Conservation (phyloP, 2,113 vertebrate species). For the Sisor rabdophorus region DNA sequence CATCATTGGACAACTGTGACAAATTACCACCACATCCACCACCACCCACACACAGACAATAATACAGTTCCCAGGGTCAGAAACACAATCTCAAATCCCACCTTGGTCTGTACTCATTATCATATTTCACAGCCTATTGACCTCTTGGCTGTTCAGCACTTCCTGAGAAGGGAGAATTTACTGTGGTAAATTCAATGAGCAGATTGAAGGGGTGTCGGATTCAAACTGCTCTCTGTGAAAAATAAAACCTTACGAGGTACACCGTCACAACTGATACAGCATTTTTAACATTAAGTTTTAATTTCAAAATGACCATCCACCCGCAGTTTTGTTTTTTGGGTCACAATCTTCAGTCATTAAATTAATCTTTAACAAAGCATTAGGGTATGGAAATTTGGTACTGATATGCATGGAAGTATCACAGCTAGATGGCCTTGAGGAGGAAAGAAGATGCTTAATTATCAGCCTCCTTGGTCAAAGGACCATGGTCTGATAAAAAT, state of each 20-base stretch:
- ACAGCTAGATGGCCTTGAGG: conserved; percentile 14
- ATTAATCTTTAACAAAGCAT: neutral
- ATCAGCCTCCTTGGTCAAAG: conserved; percentile 21
- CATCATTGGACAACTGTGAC: conserved; percentile 8
- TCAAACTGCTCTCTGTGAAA: neutral
- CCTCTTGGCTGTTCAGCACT: conserved; percentile 33
- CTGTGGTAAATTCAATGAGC: conserved; percentile 12
- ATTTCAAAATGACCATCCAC: neutral
- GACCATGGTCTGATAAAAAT: conserved; percentile 33
- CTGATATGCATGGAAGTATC: neutral
- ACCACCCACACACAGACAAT: neutral
- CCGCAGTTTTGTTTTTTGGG: neutral
- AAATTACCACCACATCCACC: neutral
- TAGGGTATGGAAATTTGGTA: conserved; percentile 9
- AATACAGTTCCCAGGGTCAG: conserved; percentile 14
- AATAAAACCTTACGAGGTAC: neutral
- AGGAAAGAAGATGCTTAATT: conserved; percentile 26
- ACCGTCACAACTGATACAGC: neutral
- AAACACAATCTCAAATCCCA: conserved; percentile 16
- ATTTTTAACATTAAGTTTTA: neutral
- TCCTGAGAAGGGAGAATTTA: conserved; percentile 18
- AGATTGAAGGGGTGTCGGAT: neutral
- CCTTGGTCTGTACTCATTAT: conserved; percentile 28
- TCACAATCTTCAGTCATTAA: neutral
- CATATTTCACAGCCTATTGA: conserved; percentile 46